Evolutionary conservation across 2,888 invertebrate species (phyloP).

Genomic region (Sinhomidia bicolor): DNA sequence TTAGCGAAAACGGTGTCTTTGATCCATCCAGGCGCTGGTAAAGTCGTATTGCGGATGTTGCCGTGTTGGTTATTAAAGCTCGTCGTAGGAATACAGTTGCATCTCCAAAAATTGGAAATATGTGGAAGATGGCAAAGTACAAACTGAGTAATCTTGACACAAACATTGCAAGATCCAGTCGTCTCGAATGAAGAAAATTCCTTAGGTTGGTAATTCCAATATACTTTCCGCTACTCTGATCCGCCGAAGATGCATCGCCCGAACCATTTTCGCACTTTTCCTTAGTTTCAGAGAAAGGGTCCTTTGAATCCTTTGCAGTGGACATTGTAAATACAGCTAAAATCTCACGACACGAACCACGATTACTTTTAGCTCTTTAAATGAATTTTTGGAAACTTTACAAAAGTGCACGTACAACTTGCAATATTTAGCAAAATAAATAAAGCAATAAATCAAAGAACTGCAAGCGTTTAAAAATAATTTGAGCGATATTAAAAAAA

Average conservation of each 20-base stretch:
- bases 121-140: conserved; percentile 90
- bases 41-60: conserved; percentile 95
- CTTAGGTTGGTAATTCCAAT: conserved; percentile 45
- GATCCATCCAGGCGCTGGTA: conserved; percentile 95
- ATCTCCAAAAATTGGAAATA: conserved; percentile 94
- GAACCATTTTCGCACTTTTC: no score
- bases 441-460: no score
- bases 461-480: no score
- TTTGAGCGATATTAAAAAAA: no score
- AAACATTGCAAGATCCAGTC: conserved; percentile 92
- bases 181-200: background rate
- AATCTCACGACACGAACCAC: no score
- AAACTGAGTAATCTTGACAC: conserved; percentile 91
- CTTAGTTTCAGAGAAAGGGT: no score
- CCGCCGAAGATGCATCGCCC: conserved; percentile 1
- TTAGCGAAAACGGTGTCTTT: conserved; percentile 90
- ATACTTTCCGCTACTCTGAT: background rate
- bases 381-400: no score
- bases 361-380: no score
- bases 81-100: conserved; percentile 85
- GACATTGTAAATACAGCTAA: no score
- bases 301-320: background rate
- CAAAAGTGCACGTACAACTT: no score
- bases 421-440: no score
- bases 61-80: conserved; percentile 96